Base-by-base conservation (phyloP, 2,797 vertebrate genomes). In the Australoheros facetus region DNA sequence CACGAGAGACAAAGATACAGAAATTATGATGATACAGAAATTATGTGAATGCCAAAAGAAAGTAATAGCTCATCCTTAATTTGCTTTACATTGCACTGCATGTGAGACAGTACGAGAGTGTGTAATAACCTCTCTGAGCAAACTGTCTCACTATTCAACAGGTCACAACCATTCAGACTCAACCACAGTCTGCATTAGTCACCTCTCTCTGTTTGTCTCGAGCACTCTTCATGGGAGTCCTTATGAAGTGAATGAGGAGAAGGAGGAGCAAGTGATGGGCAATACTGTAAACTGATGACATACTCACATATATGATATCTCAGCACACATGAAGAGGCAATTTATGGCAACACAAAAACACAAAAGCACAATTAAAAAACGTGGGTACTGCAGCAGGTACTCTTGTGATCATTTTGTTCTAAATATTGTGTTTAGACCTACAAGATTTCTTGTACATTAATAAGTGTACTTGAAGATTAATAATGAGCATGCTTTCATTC, bases 161-260 rank as follows among this genome's bases (percentile, higher is more conserved):
- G 78, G 54, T 84, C 34, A 77, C 80, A 79, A 86, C 53, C 82
- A 72, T 70, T 85, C 77, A 80, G 57, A 78, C 62, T 48, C 1
- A 12, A 79, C 66, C 13, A 1, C 26, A n/a, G 21, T 51, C 42
- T 82, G 54, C 45, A 80, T 91, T 83, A 88, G 84, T 89, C 87
- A 78, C 59, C 39, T 71, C 66, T 58, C 51, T 21, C 13, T n/a
- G 5, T 34, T 70, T 28, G n/a, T 79, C 77, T 82, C 60, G 21
- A 78, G 84, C 78, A 57, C 56, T 74, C 30, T 45, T 86, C 75
- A 78, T 56, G 48, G 21, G 59, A 75, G 78, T 71, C 82, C 45
- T 74, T 71, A 13, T 53, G 45, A 69, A 42, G 45, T 53, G 58
- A 84, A 75, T 45, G 75, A 83, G 59, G 9, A 19, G 55, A 17